Percentiles rank a stretch among this genome's conserved stretches.
Evolutionary conservation across 2,113 vertebrate species (phyloP).

Genomic region (Xenopus laevis): DNA sequence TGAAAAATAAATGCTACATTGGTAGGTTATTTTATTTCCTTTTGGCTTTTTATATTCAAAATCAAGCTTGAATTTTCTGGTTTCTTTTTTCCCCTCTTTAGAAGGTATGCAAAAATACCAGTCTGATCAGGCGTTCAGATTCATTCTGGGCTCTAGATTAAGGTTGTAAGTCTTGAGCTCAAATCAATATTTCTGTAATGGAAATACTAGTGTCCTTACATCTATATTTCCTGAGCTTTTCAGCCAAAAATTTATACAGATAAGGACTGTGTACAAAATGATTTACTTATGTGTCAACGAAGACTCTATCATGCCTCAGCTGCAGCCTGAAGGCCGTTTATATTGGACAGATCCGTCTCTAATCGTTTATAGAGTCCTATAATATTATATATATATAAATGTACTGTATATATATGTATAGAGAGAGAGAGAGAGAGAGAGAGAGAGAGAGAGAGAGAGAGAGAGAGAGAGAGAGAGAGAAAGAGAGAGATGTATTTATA

Average conservation of each 20-base stretch:
- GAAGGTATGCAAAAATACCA: conserved; percentile 8
- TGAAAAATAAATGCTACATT: no score
- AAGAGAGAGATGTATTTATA: background rate
- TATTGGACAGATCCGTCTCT: conserved; percentile 40
- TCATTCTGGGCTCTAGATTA: conserved; percentile 46
- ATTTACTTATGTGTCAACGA: conserved; percentile 54
- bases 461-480: background rate
- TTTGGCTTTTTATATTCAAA: no score
- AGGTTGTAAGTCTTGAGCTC: conserved; percentile 45
- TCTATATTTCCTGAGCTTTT: conserved; percentile 48
- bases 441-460: no score
- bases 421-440: no score
- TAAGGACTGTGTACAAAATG: conserved; percentile 52
- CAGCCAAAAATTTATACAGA: conserved; percentile 41
- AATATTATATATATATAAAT: background rate
- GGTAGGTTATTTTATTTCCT: no score
- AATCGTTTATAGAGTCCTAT: background rate
- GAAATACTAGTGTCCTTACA: conserved; percentile 51
- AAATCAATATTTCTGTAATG: conserved; percentile 51
- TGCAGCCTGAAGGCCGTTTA: conserved; percentile 42
- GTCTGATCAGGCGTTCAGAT: conserved; percentile 25
- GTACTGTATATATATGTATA: background rate
- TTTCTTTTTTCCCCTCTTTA: background rate
- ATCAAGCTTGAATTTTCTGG: no score
- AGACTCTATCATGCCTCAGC: conserved; percentile 52